A percentile compares a stretch with the other conserved stretches of the same genome.
These are phyloP conservation scores for Panthera uncia DNA, from an alignment of 2,113 vertebrate genomes.

Conservation along the genomic window DNA sequence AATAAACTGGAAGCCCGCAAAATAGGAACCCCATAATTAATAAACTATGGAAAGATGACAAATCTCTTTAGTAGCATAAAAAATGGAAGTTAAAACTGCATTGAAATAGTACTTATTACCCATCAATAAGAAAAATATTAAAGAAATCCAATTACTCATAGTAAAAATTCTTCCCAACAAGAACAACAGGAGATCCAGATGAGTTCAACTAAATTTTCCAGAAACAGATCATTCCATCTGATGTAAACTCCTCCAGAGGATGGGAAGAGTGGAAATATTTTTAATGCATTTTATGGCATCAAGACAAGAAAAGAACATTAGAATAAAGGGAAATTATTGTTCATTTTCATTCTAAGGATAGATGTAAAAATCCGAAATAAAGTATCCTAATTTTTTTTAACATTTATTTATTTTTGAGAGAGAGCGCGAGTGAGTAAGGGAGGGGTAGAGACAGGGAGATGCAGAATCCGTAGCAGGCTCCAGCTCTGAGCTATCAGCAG, in stretches of 20 bases:
- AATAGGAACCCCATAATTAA: background rate
- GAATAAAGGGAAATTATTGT: background rate
- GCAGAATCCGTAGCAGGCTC: too few species aligned
- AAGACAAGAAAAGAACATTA: background rate
- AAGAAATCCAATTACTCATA: background rate
- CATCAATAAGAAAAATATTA: background rate
- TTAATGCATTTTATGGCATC: background rate
- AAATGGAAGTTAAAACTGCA: background rate
- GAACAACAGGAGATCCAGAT: background rate
- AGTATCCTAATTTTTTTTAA: background rate
- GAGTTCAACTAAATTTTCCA: background rate
- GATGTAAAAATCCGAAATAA: background rate
- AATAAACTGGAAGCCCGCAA: background rate
- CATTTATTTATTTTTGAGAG: too few species aligned
- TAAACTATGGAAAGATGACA: background rate
- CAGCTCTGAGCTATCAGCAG: too few species aligned
- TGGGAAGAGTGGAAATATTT: background rate
- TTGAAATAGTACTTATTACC: background rate
- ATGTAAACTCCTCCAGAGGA: background rate
- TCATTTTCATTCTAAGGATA: background rate
- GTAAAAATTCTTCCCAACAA: background rate
- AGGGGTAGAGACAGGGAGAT: too few species aligned
- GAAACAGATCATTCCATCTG: background rate
- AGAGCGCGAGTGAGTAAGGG: too few species aligned
- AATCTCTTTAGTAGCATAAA: background rate